A percentile compares a stretch with the other conserved stretches of the same genome.
Conservation (phyloP, 1,140 invertebrate genomes). For the Whitmania pigra region DNA sequence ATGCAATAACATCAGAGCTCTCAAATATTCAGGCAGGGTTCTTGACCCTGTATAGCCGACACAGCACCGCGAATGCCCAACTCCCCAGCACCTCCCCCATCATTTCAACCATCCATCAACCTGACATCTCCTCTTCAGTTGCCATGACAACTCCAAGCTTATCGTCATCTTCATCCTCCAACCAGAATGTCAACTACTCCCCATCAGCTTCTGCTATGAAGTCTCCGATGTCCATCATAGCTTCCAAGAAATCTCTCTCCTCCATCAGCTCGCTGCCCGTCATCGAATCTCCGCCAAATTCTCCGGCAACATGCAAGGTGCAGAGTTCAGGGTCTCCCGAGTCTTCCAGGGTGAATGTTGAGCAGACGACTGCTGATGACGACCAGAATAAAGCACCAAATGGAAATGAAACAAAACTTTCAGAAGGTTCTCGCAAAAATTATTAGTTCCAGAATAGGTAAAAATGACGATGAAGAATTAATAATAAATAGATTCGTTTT, state of each 20-base stretch:
- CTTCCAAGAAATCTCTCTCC: conserved; percentile 2
- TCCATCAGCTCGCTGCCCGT: conserved; percentile 6
- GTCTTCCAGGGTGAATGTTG: too few species aligned
- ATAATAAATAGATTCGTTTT: too few species aligned
- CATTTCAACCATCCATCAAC: neutral
- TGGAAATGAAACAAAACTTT: too few species aligned
- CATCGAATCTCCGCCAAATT: neutral
- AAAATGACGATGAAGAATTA: too few species aligned
- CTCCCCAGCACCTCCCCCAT: neutral
- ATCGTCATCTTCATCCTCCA: conserved; percentile 3
- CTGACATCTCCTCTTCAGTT: neutral
- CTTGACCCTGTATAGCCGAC: neutral
- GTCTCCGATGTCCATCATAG: neutral
- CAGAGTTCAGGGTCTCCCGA: neutral
- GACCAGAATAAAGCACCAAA: too few species aligned
- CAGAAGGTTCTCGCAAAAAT: too few species aligned
- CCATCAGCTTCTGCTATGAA: neutral
- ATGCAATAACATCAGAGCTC: too few species aligned
- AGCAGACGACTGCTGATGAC: too few species aligned
- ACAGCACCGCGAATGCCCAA: neutral
- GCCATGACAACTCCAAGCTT: neutral
- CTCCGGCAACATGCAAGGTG: neutral
- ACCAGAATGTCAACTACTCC: neutral
- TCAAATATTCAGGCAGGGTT: conserved; percentile 5
- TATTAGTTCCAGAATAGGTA: too few species aligned